These are phyloP conservation scores for Leptodactylus fuscus DNA, from an alignment of 2,113 vertebrate genomes.

Conservation along the genomic window DNA sequence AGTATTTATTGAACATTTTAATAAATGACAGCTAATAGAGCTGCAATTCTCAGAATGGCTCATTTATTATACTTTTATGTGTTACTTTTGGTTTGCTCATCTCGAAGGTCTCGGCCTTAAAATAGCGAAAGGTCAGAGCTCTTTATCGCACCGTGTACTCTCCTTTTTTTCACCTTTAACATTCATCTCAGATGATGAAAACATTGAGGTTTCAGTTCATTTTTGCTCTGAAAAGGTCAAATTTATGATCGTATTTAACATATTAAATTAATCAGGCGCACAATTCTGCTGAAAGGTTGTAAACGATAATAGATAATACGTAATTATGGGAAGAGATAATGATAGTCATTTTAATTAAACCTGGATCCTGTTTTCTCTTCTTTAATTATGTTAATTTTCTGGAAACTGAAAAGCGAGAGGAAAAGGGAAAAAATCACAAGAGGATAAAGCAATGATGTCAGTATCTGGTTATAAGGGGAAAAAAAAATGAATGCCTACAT, in stretches of 20 bases:
- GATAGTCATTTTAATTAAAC: slow-evolving; percentile 59
- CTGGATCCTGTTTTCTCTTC: slow-evolving; percentile 52
- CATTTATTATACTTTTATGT: slow-evolving; percentile 12
- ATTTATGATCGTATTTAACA: slow-evolving; percentile 21
- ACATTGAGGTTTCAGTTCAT: slow-evolving; percentile 33
- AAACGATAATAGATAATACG: slow-evolving; percentile 49
- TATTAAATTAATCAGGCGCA: slow-evolving; percentile 52
- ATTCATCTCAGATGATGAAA: slow-evolving; percentile 34
- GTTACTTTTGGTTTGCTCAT: slow-evolving; percentile 2
- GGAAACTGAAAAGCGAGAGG: slow-evolving; percentile 15
- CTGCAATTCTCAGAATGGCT: neutral
- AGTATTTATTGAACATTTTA: too few relatives aligned
- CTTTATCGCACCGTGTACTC: neutral
- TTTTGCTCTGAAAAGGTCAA: slow-evolving; percentile 46
- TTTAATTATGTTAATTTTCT: slow-evolving; percentile 57
- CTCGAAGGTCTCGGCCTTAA: slow-evolving; percentile 34
- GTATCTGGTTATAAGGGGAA: slow-evolving; percentile 4
- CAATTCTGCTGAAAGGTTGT: slow-evolving; percentile 48
- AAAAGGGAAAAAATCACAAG: slow-evolving; percentile 26
- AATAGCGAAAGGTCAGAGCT: slow-evolving; percentile 40
- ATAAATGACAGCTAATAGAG: neutral
- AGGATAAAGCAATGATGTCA: slow-evolving; percentile 37
- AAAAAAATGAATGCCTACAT: neutral
- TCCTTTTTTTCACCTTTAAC: slow-evolving; percentile 12
- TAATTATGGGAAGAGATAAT: slow-evolving; percentile 57